phyloP scores from a whole-genome alignment of 1,140 invertebrate genomes.

The Drosophila sp. region DNA sequence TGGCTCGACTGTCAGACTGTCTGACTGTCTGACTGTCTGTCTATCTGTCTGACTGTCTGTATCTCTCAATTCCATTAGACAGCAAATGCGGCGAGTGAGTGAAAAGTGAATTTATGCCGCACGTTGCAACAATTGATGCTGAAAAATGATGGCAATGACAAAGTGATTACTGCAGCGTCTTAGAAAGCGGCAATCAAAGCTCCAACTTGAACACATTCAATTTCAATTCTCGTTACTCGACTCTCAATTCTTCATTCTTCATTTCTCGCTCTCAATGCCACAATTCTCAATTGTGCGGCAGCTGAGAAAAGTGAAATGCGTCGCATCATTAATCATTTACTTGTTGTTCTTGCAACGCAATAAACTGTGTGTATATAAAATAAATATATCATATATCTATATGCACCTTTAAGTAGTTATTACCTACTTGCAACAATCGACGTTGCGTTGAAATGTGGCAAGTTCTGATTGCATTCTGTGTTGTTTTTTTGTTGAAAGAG shows the following conservation, averaged over 20 bases:
- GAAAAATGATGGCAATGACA: slow-evolving; percentile 82
- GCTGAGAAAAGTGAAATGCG: slow-evolving; percentile 66
- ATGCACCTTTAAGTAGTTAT: slow-evolving; percentile 40
- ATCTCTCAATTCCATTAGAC: slow-evolving; percentile 79
- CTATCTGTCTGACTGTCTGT: slow-evolving; percentile 16
- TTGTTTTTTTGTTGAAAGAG: slow-evolving; percentile 32
- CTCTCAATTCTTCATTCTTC: slow-evolving; percentile 51
- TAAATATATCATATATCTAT: slow-evolving; percentile 10
- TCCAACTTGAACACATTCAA: slow-evolving; percentile 38
- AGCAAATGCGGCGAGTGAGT: slow-evolving; percentile 16
- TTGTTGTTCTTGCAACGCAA: slow-evolving; percentile 69
- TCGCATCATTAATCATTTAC: slow-evolving; percentile 78
- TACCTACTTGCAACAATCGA: slow-evolving; percentile 36
- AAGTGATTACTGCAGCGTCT: slow-evolving; percentile 69
- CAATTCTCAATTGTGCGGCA: slow-evolving; percentile 18
- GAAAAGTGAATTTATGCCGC: slow-evolving; percentile 74
- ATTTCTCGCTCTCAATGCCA: slow-evolving; percentile 23
- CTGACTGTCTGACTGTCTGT: slow-evolving; percentile 33
- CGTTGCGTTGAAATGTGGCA: slow-evolving; percentile 31
- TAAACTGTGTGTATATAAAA: slow-evolving; percentile 11
- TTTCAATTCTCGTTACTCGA: not conserved
- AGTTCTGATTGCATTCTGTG: slow-evolving; percentile 1
- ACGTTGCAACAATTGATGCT: slow-evolving; percentile 73
- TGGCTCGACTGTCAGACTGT: slow-evolving; percentile 16
- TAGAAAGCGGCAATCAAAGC: slow-evolving; percentile 75